Base-by-base conservation (phyloP, 2,113 vertebrate genomes). In the Rhinoptilus africanus region DNA sequence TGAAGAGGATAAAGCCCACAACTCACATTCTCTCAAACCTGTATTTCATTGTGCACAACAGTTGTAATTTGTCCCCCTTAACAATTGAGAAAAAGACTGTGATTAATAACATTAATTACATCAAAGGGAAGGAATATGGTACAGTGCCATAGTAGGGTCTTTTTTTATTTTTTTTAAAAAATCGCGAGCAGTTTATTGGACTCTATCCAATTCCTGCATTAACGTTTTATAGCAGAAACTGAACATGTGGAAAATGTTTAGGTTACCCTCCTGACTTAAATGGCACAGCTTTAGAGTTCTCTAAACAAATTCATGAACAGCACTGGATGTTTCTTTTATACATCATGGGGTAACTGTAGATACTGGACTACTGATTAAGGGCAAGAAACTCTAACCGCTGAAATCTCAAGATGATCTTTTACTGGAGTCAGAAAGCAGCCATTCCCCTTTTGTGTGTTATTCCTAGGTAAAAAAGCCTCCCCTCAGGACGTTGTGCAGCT, bases 161-260 rank as follows among this genome's bases (percentile, higher is more conserved):
- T 80, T 62, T 85, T 43, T 57, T 64, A 24, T 27, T 32, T 9
- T 9, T 27, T 90, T 72, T 60, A 35, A 82, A 62, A 79, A 19
- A 30, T 48, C 91, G 84, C 32, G 34, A 37, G 30, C 72, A 32
- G 45, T 39, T 88, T 72, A 37, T 37, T 96, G 94, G 96, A 86
- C 23, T 90, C 32, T 3, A 56, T 86, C 95, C 96, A 97, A 72
- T 64, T 81, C 32, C 74, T 89, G 57, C 95, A 97, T 94, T 97
- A 96, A 95, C 88, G 66, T 91, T 96, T 93, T 82, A 68, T 12
- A 93, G 84, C 86, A 93, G 73, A 87, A 82, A 77, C 37, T 56
- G 77, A 78, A 71, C 71, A 64, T 21, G 24, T 72, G 91, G 79
- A 78, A 94, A 95, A 93, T 97, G 95, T 97, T 97, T 96, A 94